Conservation (phyloP, 1,140 invertebrate species). For the Ceratosolen solmsi region DNA sequence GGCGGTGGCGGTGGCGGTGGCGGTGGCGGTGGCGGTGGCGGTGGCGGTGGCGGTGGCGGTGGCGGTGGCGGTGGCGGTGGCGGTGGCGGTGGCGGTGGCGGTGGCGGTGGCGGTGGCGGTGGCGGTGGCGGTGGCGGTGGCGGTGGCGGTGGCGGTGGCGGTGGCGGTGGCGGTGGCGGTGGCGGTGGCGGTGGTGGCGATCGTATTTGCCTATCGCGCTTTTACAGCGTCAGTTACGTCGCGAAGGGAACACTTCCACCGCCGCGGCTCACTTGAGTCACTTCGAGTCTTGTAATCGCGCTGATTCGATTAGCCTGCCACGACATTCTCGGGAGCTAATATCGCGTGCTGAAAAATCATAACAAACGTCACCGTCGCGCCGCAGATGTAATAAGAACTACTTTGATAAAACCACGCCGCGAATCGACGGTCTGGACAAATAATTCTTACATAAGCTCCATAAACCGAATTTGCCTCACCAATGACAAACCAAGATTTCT, state of each 20-base stretch:
- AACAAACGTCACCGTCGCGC: slow-evolving; percentile 14
- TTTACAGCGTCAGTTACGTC: slow-evolving; percentile 18
- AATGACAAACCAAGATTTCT: neutral
- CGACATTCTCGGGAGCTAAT: slow-evolving; percentile 22
- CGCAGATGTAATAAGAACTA: neutral
- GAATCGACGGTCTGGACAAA: neutral
- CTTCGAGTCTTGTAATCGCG: slow-evolving; percentile 48
- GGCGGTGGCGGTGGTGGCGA: too few species aligned
- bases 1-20: too few species aligned
- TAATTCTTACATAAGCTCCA: neutral
- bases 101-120: too few species aligned
- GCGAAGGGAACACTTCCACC: slow-evolving; percentile 9
- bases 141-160: too few species aligned
- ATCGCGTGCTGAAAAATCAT: slow-evolving; percentile 23
- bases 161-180: too few species aligned
- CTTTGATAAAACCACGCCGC: neutral
- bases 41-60: too few species aligned
- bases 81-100: too few species aligned
- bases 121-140: too few species aligned
- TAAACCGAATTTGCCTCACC: neutral
- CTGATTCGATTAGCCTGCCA: slow-evolving; percentile 35
- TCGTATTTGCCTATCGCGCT: slow-evolving; percentile 23
- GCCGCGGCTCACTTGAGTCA: neutral
- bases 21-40: too few species aligned
- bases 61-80: too few species aligned